Base-by-base conservation (phyloP, 2,113 vertebrate species). In the Tragelaphus scriptus region DNA sequence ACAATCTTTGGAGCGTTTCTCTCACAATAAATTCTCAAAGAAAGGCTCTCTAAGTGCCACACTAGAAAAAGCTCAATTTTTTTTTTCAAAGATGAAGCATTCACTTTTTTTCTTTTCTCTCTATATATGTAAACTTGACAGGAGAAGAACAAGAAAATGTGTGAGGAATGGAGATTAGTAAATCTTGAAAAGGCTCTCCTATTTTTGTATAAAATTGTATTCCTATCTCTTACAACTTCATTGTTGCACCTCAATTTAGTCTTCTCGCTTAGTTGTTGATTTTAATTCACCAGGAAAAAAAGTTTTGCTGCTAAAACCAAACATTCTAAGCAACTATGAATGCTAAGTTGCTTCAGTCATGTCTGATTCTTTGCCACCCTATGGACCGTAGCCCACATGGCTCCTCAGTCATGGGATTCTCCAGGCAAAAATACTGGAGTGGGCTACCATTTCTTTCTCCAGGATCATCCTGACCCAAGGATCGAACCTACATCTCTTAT, bases 211-310 rank as follows among this genome's bases (percentile, higher is more conserved):
- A 80, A 95, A 95, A 96, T 55, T 94, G 14, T 44, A n/a, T 65
- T 55, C 6, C 44, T n/a, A 79, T 79, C 30, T 59, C 30, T 26
- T 23, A 44, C 5, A 25, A 77, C n/a, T 71, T 71, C 19, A 95
- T n/a, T 85, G 30, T 91, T 25, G 11, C 3, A 75, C 13, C 36
- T 19, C 40, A 96, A 25, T 55, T 71, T 90, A 92, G 30, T 84
- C 56, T 92, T 90, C 15, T n/a, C 7, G 68, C 51, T 71, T 80
- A 71, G 17, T n/a, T 94, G 19, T 79, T 88, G 19, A 88, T 91
- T 97, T 97, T 93, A 93, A 81, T 82, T 94, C 55, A 91, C 49
- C 65, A 36, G 56, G 53, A 95, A 92, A 94, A 36, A 94, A 81
- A 10, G 1, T n/a, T 56, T 80, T 82, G 12, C 47, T 59, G 28